Base-by-base conservation (phyloP, 2,797 vertebrate species). In the Coregonus ussuriensis region DNA sequence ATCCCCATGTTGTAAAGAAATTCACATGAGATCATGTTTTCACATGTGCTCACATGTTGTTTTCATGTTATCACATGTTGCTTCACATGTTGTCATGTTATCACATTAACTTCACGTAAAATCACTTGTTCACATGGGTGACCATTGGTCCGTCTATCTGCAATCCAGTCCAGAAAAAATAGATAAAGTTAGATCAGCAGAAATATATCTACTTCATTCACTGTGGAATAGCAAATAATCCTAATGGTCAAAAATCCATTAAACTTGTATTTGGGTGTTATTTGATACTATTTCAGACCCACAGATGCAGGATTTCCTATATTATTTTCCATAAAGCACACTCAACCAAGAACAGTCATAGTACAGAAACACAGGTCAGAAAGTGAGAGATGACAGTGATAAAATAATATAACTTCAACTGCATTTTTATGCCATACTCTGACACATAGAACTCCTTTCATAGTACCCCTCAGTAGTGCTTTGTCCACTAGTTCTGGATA, bases 401-500 rank as follows among this genome's bases (percentile, higher is more conserved):
- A 90, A 93, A 92, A 91, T 93, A 91, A 92, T 92, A 92, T 92
- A 90, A 88, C 90, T 89, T 86, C 74, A 90, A 89, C 84, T 89
- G 84, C 87, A 88, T 90, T 14, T 92, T 89, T 88, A 87, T 89
- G 84, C 89, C 86, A 87, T 83, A 87, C 89, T 81, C 89, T 92
- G 79, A 82, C 88, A 91, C 89, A 47, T 47, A 47, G 41, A 47
- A 47, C 41, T 47, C 41, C 41, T 9, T 47, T 47, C 41, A 47
- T 47, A 92, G 91, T 92, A 91, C 87, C 91, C 89, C 86, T 93
- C 90, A 92, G 91, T 93, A 93, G 89, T 92, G 92, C 93, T 93
- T 93, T 93, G 93, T 93, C 91, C 93, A 91, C 89, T 93, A 91
- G 87, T 93, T 93, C 91, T 93, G 93, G 93, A 93, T 93, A 93